Conservation (phyloP, 1,140 invertebrate genomes). For the Neelides sp. region DNA sequence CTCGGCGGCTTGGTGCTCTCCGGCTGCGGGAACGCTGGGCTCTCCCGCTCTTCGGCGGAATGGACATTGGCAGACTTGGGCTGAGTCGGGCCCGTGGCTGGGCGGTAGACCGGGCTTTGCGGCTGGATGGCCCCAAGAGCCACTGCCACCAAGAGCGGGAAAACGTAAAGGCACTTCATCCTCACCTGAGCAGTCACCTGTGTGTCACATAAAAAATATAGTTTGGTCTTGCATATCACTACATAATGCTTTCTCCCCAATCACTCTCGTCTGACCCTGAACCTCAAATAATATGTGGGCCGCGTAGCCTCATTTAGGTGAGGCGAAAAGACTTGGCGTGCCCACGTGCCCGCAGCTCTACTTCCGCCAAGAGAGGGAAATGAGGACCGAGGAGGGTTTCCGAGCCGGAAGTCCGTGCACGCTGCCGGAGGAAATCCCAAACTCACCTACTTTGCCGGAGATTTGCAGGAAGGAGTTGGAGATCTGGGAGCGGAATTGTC, state of each 20-base stretch:
- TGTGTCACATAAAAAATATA: no score
- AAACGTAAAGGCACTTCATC: conserved; percentile 9
- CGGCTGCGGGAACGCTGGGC: conserved; percentile 1
- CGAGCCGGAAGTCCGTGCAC: no score
- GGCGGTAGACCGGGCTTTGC: conserved; percentile 12
- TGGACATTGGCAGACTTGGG: neutral
- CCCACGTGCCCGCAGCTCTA: neutral
- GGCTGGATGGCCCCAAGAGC: no score
- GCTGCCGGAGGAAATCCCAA: no score
- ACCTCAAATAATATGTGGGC: conserved; percentile 9
- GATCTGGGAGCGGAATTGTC: no score
- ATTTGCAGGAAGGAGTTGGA: no score
- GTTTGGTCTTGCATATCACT: no score
- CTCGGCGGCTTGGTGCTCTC: no score
- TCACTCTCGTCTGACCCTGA: no score
- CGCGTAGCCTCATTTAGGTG: conserved; percentile 12
- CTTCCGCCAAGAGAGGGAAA: neutral
- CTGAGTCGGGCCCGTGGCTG: neutral
- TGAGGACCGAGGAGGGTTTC: neutral
- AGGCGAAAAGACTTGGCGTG: neutral
- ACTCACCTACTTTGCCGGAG: no score
- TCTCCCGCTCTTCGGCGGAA: conserved; percentile 12
- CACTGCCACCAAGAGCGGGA: conserved; percentile 8
- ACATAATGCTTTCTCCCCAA: no score
- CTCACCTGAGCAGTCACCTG: neutral